Evolutionary conservation across 1,140 invertebrate species (phyloP).

Genomic region (Adelges cooleyi): DNA sequence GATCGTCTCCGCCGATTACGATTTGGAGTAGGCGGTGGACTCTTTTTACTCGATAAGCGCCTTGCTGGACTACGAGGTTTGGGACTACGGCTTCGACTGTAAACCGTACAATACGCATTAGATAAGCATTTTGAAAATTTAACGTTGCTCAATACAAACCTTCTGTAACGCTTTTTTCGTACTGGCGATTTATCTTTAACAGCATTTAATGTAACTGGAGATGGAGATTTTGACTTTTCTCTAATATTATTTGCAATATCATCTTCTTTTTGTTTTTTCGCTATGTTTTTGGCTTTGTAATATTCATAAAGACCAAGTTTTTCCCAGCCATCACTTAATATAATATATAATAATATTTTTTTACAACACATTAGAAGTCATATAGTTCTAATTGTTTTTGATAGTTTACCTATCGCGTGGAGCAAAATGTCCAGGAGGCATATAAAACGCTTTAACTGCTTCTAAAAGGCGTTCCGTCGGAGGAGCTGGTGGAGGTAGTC

Average conservation of each 20-base stretch:
- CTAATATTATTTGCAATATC: slow-evolving; percentile 58
- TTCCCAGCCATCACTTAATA: slow-evolving; percentile 98
- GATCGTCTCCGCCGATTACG: slow-evolving; percentile 36
- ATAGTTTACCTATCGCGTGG: slow-evolving; percentile 75
- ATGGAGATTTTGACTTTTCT: slow-evolving; percentile 58
- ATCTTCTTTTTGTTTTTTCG: slow-evolving; percentile 79
- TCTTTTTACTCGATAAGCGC: slow-evolving; percentile 12
- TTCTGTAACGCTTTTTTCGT: slow-evolving; percentile 59
- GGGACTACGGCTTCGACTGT: slow-evolving; percentile 35
- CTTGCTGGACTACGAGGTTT: slow-evolving; percentile 32
- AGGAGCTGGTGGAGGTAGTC: slow-evolving; percentile 82
- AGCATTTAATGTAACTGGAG: slow-evolving; percentile 50
- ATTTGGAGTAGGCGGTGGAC: slow-evolving; percentile 25
- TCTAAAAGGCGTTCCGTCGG: slow-evolving; percentile 81
- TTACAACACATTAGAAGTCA: not conserved
- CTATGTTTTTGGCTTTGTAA: slow-evolving; percentile 87
- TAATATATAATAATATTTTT: slow-evolving; percentile 25
- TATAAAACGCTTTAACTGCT: slow-evolving; percentile 92
- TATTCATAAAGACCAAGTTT: slow-evolving; percentile 94
- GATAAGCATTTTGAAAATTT: not conserved
- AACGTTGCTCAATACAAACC: slow-evolving; percentile 36
- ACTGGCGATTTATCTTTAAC: slow-evolving; percentile 57
- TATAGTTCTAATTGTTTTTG: not conserved
- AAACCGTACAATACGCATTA: too few relatives aligned
- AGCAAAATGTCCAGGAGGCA: slow-evolving; percentile 80